These are phyloP conservation scores for Leptoteleia sp. DNA, from an alignment of 1,140 invertebrate species.

Conservation along the genomic window DNA sequence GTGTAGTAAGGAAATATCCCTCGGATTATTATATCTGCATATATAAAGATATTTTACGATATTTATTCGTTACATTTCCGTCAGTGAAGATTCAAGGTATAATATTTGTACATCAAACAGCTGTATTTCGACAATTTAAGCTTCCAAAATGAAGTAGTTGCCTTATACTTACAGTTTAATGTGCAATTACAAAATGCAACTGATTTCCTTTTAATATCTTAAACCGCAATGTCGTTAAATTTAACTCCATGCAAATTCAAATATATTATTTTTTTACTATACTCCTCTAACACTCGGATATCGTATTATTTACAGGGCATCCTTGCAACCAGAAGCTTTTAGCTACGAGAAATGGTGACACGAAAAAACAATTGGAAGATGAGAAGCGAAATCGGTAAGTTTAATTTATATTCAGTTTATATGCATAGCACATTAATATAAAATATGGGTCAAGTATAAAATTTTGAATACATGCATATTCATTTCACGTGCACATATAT, in stretches of 20 bases:
- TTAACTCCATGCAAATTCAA: no score
- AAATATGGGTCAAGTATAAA: conserved; percentile 6
- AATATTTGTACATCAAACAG: no score
- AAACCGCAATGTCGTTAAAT: no score
- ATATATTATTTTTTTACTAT: conserved; percentile 18
- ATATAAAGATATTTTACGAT: conserved; percentile 6
- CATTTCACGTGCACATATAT: neutral
- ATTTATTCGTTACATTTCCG: neutral
- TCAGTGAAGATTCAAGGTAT: no score
- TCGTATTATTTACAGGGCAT: conserved; percentile 32
- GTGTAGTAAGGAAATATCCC: neutral
- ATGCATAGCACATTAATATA: conserved; percentile 7
- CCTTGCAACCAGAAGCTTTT: conserved; percentile 38
- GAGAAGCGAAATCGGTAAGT: conserved; percentile 45
- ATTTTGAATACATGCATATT: no score
- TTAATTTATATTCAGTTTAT: conserved; percentile 29
- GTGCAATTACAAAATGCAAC: no score
- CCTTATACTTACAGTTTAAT: no score
- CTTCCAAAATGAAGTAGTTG: no score
- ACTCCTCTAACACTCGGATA: conserved; percentile 9
- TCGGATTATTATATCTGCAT: neutral
- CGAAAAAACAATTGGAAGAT: conserved; percentile 59
- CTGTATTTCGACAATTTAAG: no score
- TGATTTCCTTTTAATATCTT: no score
- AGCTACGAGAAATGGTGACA: conserved; percentile 47